These are phyloP conservation scores for Strix aluco DNA, from an alignment of 2,113 vertebrate genomes.

Conservation along the genomic window DNA sequence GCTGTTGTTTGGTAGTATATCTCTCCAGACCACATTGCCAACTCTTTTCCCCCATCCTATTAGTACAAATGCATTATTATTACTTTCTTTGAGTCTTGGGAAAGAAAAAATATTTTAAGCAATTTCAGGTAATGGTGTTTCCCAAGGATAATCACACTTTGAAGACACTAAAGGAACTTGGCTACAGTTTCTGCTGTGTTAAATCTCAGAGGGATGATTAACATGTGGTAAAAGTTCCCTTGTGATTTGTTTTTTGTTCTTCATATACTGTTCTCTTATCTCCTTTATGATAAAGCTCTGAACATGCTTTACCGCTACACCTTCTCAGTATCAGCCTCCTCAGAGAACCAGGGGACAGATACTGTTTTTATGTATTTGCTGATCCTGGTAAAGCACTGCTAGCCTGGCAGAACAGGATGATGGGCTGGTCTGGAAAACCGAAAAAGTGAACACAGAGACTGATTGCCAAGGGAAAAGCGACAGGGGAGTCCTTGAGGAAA, in stretches of 20 bases:
- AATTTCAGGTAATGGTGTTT: conserved; percentile 55
- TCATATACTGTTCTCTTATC: background rate
- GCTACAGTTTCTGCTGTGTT: background rate
- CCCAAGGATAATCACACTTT: conserved; percentile 36
- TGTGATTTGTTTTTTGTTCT: background rate
- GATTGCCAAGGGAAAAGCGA: background rate
- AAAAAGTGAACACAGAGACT: background rate
- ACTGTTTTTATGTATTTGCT: background rate
- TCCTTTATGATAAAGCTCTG: background rate
- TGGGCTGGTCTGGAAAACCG: background rate
- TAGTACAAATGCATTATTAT: background rate
- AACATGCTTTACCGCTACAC: background rate
- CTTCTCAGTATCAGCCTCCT: conserved; percentile 6
- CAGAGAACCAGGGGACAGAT: background rate
- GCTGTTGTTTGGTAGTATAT: conserved; percentile 7
- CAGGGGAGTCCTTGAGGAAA: background rate
- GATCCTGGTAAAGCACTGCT: background rate
- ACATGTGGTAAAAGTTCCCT: background rate
- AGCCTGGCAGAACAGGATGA: background rate
- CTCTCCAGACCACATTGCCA: conserved; percentile 26
- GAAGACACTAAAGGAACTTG: background rate
- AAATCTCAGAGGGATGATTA: conserved; percentile 36
- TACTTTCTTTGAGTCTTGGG: background rate
- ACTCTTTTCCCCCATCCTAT: background rate
- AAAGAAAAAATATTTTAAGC: conserved; percentile 32